These are phyloP conservation scores for Dendrophyllia cribrosa DNA, from an alignment of 64 coral and sea anemone species.

Conservation along the genomic window DNA sequence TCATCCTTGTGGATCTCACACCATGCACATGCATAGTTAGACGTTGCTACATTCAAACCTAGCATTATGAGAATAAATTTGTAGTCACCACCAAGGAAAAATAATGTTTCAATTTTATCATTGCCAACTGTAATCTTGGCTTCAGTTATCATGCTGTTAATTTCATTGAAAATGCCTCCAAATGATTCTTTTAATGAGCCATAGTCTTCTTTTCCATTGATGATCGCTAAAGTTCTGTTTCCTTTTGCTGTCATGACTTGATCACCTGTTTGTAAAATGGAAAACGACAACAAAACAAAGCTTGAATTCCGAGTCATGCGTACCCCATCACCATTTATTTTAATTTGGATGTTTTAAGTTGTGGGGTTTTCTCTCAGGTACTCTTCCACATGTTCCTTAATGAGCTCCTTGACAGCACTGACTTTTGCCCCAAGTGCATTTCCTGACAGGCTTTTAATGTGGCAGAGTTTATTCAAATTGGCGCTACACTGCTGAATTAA, in stretches of 20 bases:
- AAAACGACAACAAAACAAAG: slow-evolving; percentile 44
- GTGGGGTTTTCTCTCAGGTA: slow-evolving; percentile 12
- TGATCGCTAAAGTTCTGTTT: slow-evolving; percentile 21
- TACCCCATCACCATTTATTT: slow-evolving; percentile 46
- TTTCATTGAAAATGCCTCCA: slow-evolving; percentile 25
- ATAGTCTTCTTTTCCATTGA: slow-evolving; percentile 2
- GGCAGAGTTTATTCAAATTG: slow-evolving; percentile 52
- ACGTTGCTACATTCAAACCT: slow-evolving; percentile 23
- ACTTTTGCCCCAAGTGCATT: slow-evolving; percentile 18
- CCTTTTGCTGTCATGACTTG: slow-evolving; percentile 38
- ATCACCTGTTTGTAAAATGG: slow-evolving; percentile 23
- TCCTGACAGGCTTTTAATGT: slow-evolving; percentile 46
- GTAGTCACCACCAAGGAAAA: slow-evolving; percentile 41
- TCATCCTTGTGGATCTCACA: slow-evolving; percentile 49
- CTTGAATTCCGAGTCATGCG: slow-evolving; percentile 21
- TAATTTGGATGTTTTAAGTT: neutral
- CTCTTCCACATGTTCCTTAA: slow-evolving; percentile 12
- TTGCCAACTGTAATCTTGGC: neutral
- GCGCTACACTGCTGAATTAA: slow-evolving; percentile 32
- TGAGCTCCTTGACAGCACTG: neutral
- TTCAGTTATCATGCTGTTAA: slow-evolving; percentile 15
- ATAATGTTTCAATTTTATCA: neutral
- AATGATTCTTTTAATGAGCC: slow-evolving; percentile 7
- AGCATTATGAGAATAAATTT: slow-evolving; percentile 44
- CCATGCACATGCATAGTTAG: slow-evolving; percentile 63